Conservation (phyloP, 2,113 vertebrate species). For the Mystacornis crossleyi region DNA sequence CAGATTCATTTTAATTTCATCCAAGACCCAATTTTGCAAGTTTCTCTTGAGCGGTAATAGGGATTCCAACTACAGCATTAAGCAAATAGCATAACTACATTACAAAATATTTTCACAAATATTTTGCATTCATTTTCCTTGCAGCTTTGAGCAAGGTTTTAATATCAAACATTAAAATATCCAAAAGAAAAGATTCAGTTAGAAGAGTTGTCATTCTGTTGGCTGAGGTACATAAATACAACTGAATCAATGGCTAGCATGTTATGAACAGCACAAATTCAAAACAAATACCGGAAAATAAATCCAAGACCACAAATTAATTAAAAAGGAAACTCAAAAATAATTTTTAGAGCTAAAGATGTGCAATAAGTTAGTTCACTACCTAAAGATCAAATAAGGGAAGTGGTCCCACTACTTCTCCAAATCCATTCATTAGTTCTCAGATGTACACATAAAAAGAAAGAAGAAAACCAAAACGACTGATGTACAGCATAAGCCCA, state of each 20-base stretch:
- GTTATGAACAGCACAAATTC: not conserved
- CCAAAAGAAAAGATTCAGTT: not conserved
- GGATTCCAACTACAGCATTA: not conserved
- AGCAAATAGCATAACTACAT: not conserved
- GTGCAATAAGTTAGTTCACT: not conserved
- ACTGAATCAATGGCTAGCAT: not conserved
- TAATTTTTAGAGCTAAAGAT: not conserved
- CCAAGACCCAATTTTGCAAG: not conserved
- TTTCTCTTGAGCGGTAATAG: not conserved
- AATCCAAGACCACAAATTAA: not conserved
- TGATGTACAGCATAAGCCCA: not conserved
- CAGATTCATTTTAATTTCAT: not conserved
- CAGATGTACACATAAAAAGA: not conserved
- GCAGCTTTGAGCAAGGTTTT: not conserved
- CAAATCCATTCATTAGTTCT: not conserved
- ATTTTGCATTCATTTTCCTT: not conserved
- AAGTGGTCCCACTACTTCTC: not conserved
- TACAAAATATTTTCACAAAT: not conserved
- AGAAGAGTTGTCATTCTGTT: not conserved
- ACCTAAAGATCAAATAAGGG: not conserved
- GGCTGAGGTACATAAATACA: not conserved
- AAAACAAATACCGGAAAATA: not conserved
- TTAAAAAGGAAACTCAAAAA: not conserved
- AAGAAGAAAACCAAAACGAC: not conserved
- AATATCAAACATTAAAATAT: not conserved